Evolutionary conservation across 2,888 invertebrate species (phyloP).

Genomic region (Sialis fuliginosa): DNA sequence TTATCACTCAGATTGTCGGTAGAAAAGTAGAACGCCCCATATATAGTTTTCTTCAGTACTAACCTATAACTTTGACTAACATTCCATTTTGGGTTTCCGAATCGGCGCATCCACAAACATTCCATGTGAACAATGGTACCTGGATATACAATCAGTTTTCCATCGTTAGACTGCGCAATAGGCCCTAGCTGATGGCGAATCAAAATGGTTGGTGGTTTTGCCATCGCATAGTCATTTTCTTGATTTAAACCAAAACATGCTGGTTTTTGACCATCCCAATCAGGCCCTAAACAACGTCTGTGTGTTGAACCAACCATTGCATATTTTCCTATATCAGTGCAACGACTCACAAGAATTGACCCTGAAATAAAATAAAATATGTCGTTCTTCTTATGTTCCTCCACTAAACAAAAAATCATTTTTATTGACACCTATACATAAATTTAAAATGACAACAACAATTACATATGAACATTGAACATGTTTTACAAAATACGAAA

Average conservation of each 20-base stretch:
- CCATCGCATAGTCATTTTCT: slow-evolving; percentile 75
- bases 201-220: slow-evolving; percentile 68
- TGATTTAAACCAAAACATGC: slow-evolving; percentile 68
- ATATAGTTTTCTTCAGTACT: slow-evolving; percentile 1
- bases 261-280: slow-evolving; percentile 66
- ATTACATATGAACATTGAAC: too few relatives aligned
- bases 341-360: slow-evolving; percentile 38
- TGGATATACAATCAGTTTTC: slow-evolving; percentile 68
- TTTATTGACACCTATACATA: too few relatives aligned
- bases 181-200: slow-evolving; percentile 69
- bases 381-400: too few relatives aligned
- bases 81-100: slow-evolving; percentile 75
- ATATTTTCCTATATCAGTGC: slow-evolving; percentile 75
- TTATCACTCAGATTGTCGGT: too few relatives aligned
- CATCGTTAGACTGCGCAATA: slow-evolving; percentile 74
- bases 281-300: slow-evolving; percentile 55
- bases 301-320: slow-evolving; percentile 52
- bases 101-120: slow-evolving; percentile 71
- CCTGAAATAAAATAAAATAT: not conserved
- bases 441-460: too few relatives aligned
- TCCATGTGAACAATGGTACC: slow-evolving; percentile 77
- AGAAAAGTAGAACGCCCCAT: too few relatives aligned
- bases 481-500: too few relatives aligned
- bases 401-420: too few relatives aligned
- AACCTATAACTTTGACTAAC: slow-evolving; percentile 46